These are phyloP conservation scores for Dipodomys merriami DNA, from an alignment of 2,113 vertebrate species.

Conservation along the genomic window DNA sequence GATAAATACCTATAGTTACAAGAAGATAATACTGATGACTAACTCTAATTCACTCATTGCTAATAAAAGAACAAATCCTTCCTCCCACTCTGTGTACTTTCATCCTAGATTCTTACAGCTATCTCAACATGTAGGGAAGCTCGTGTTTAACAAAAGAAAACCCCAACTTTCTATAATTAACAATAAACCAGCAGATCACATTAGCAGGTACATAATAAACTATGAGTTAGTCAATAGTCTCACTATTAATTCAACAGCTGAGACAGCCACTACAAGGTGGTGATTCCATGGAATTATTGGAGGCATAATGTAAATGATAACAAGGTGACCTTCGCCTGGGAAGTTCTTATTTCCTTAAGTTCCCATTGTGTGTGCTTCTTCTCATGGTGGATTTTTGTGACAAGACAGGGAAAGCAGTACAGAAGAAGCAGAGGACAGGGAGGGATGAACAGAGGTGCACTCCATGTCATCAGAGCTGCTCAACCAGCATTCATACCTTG, in stretches of 20 bases:
- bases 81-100: rapidly evolving
- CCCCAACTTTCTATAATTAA: neutral
- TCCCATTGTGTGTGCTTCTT: neutral
- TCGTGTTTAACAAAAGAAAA: neutral
- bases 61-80: neutral
- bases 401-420: neutral
- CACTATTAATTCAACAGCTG: conserved; percentile 48
- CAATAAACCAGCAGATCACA: conserved; percentile 33
- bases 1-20: conserved; percentile 91
- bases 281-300: neutral
- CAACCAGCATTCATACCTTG: too few species aligned
- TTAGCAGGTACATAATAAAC: conserved; percentile 34
- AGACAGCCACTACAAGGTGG: neutral
- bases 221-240: conserved; percentile 36
- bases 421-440: neutral
- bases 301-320: neutral
- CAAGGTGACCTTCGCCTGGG: conserved; percentile 33
- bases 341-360: neutral
- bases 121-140: neutral
- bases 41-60: neutral
- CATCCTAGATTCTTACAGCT: neutral
- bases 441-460: neutral
- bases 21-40: conserved; percentile 60
- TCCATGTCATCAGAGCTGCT: neutral
- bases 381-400: neutral